Evolutionary conservation across 2,888 invertebrate genomes (phyloP).

Genomic region (Trachelus troglodyta): DNA sequence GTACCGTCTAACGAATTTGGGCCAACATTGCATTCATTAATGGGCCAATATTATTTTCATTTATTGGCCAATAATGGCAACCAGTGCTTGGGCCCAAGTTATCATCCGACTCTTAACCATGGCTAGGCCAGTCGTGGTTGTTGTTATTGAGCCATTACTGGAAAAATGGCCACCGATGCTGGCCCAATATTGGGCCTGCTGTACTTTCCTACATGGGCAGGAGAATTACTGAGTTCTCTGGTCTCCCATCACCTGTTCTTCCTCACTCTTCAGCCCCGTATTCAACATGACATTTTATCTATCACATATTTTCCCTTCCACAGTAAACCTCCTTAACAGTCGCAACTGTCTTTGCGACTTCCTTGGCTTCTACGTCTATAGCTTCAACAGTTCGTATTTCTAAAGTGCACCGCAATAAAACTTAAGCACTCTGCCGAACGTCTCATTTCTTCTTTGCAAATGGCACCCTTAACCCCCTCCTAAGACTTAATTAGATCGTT

Average conservation of each 20-base stretch:
- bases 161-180: too few relatives aligned
- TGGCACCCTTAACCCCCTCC: background rate
- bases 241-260: slow-evolving; percentile 18
- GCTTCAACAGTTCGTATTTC: background rate
- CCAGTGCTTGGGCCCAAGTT: too few relatives aligned
- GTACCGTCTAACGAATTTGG: too few relatives aligned
- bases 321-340: background rate
- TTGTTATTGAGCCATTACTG: too few relatives aligned
- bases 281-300: slow-evolving; percentile 11
- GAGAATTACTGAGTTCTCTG: slow-evolving; percentile 36
- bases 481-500: background rate
- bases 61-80: too few relatives aligned
- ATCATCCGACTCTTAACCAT: too few relatives aligned
- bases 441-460: background rate
- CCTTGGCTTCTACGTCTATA: background rate
- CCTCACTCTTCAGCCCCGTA: slow-evolving; percentile 13
- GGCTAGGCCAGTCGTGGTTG: too few relatives aligned
- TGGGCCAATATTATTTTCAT: too few relatives aligned
- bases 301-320: background rate
- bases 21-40: too few relatives aligned
- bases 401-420: background rate
- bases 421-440: background rate
- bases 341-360: background rate
- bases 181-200: too few relatives aligned
- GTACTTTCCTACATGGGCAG: too few relatives aligned